Percentiles rank a stretch among this genome's conserved stretches.
These are phyloP conservation scores for Picus viridis DNA, from an alignment of 2,797 vertebrate species.

Conservation along the genomic window DNA sequence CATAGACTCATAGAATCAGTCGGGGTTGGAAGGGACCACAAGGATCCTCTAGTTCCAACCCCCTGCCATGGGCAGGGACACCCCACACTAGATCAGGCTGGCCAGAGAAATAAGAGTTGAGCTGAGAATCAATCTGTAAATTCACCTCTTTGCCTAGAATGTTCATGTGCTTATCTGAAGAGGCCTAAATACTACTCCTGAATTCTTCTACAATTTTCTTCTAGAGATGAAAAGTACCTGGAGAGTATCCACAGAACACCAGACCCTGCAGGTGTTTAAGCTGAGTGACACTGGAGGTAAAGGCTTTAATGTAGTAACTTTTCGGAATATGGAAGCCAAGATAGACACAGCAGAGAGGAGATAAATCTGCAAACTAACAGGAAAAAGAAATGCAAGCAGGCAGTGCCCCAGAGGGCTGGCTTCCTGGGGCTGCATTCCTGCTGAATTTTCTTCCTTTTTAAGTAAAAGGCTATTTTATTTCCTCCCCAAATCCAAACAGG, in stretches of 20 bases:
- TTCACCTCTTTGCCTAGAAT: neutral
- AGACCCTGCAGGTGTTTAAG: neutral
- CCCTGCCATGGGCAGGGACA: no score
- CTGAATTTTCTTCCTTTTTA: neutral
- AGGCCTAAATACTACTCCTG: neutral
- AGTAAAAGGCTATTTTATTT: neutral
- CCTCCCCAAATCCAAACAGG: neutral
- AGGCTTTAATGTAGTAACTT: slow-evolving; percentile 4
- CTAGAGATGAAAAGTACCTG: neutral
- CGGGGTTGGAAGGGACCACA: no score
- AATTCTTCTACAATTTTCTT: neutral
- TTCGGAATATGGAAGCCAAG: neutral
- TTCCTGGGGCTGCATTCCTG: neutral
- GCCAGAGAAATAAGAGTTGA: neutral
- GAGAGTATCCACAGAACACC: neutral
- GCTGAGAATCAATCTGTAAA: neutral
- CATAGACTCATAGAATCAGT: no score
- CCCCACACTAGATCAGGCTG: no score
- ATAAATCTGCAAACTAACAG: neutral
- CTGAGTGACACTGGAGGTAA: neutral
- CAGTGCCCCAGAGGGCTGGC: neutral
- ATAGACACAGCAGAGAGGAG: neutral
- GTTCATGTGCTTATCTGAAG: neutral
- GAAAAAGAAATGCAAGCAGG: neutral
- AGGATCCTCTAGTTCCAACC: no score